phyloP scores from a whole-genome alignment of 2,888 invertebrate species.

The Polymixis flavicincta region DNA sequence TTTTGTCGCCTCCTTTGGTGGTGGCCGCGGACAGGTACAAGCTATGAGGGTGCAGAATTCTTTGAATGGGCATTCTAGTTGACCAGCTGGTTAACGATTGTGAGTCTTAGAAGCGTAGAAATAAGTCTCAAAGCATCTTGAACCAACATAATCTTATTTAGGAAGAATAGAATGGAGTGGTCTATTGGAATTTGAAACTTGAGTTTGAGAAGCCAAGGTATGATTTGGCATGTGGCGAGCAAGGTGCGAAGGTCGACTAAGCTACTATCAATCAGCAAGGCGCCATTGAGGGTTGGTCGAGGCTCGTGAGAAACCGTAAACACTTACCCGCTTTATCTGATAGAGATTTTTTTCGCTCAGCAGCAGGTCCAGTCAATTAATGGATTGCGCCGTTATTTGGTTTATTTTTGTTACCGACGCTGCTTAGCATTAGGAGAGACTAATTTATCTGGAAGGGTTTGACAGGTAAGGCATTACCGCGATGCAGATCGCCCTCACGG shows the following conservation, averaged over 20 bases:
- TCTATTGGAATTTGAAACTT: slow-evolving; percentile 64
- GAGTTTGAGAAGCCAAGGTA: slow-evolving; percentile 60
- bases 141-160: slow-evolving; percentile 60
- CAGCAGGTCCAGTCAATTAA: slow-evolving; percentile 89
- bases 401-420: slow-evolving; percentile 85
- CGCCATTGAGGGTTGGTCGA: slow-evolving; percentile 90
- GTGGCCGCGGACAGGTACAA: slow-evolving; percentile 89
- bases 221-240: slow-evolving; percentile 61
- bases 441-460: slow-evolving; percentile 87
- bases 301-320: slow-evolving; percentile 90
- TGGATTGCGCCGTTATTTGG: slow-evolving; percentile 89
- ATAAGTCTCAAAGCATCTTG: slow-evolving; percentile 63
- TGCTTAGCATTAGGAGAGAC: slow-evolving; percentile 84
- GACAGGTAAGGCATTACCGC: slow-evolving; percentile 84
- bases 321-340: slow-evolving; percentile 90
- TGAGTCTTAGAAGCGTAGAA: slow-evolving; percentile 54
- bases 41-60: slow-evolving; percentile 90
- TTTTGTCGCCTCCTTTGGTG: slow-evolving; percentile 87
- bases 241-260: slow-evolving; percentile 85
- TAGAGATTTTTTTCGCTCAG: slow-evolving; percentile 87
- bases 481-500: slow-evolving; percentile 77
- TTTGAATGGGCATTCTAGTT: slow-evolving; percentile 85
- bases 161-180: slow-evolving; percentile 61
- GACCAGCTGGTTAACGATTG: slow-evolving; percentile 47
- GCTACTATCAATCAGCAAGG: slow-evolving; percentile 90